Base-by-base conservation (phyloP, 2,113 vertebrate genomes). In the Salvator merianae region DNA sequence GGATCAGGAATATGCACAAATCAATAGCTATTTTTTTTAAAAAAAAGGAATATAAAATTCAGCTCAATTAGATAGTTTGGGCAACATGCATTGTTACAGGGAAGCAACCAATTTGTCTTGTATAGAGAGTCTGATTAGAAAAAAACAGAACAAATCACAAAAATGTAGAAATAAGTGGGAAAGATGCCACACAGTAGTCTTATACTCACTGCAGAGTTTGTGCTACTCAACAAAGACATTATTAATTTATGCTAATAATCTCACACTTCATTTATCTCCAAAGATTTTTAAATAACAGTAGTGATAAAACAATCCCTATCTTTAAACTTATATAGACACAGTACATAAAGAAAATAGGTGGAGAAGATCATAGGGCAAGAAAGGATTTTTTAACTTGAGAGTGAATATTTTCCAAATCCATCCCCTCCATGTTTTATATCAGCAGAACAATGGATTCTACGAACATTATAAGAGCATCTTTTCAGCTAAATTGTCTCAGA, bases 371-470 rank as follows among this genome's bases (percentile, higher is more conserved):
- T n/a, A n/a, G n/a, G n/a, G n/a, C n/a, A n/a, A n/a, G n/a, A n/a
- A n/a, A n/a, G n/a, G n/a, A n/a, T 28, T 65, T 69, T 38, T 38
- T 38, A 71, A 38, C 69, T 36, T 38, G 20, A 71, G 18, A 22
- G 7, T 70, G 20, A 9, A 7, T 71, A 71, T 38, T 38, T 36
- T 71, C 20, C 14, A 34, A 71, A 71, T 22, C 66, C 5, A 26
- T 43, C 5, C 5, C 26, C 30, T 47, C 18, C 77, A 91, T 6
- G 20, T 75, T 83, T 77, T 40, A 16, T 84, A 76, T 88, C 78
- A 22, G 36, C 63, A 38, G 65, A 76, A 5, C 1, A 76, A n/a
- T 59, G 88, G 62, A 77, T 32, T 90, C 34, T 77, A 85, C 18
- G 88, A 32, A 78, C 10, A 66, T 40, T 75, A 28, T 78, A 84